phyloP scores from a whole-genome alignment of 1,140 invertebrate species.

The Mercenaria mercenaria region DNA sequence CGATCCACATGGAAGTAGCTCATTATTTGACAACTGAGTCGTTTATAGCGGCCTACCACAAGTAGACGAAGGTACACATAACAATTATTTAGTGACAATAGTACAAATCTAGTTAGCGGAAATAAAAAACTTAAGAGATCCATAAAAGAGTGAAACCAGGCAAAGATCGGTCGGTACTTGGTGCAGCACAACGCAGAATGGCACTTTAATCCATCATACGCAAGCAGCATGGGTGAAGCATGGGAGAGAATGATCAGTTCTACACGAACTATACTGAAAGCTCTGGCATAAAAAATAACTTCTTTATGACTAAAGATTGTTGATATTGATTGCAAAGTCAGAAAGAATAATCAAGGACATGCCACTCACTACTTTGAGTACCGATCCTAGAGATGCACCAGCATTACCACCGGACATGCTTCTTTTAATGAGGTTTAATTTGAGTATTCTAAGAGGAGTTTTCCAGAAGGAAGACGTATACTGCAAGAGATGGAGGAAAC shows the following conservation, averaged over 20 bases:
- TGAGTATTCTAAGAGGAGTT: neutral
- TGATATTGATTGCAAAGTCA: neutral
- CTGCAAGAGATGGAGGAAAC: conserved; percentile 66
- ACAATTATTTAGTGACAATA: neutral
- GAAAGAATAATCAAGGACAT: conserved; percentile 71
- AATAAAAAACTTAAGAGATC: conserved; percentile 69
- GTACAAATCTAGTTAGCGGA: conserved; percentile 56
- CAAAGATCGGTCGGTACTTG: neutral
- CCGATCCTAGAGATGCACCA: conserved; percentile 47
- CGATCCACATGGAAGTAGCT: conserved; percentile 70
- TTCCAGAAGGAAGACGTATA: conserved; percentile 58
- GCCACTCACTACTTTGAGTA: conserved; percentile 50
- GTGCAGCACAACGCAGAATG: neutral
- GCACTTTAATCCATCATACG: neutral
- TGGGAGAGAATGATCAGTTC: conserved; percentile 29
- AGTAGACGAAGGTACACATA: conserved; percentile 37
- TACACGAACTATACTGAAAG: neutral
- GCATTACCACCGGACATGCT: conserved; percentile 72
- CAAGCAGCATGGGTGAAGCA: neutral
- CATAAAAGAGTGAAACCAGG: neutral
- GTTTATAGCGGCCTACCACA: conserved; percentile 66
- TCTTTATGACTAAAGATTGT: conserved; percentile 60
- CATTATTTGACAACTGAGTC: conserved; percentile 43
- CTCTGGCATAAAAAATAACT: neutral
- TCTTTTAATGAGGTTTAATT: conserved; percentile 42